Evolutionary conservation across 2,113 vertebrate species (phyloP).

Genomic region (Ploceus nigricollis): DNA sequence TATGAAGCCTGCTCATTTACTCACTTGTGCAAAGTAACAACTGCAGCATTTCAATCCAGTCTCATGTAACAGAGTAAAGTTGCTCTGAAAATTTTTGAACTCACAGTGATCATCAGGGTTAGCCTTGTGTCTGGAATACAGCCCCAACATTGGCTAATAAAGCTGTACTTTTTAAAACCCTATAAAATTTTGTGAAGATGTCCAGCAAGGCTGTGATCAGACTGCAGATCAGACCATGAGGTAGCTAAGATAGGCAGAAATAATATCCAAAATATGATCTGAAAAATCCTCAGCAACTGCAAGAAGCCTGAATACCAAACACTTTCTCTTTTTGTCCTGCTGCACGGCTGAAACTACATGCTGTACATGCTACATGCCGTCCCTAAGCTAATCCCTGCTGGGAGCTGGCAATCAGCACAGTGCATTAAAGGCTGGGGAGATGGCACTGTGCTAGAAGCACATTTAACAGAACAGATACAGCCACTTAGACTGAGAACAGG

Average conservation of each 20-base stretch:
- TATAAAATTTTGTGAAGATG: not conserved
- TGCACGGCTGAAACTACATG: accelerated
- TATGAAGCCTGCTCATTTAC: not conserved
- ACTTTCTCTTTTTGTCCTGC: not conserved
- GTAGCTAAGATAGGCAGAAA: not conserved
- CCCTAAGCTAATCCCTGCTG: not conserved
- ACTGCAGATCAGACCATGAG: not conserved
- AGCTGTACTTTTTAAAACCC: not conserved
- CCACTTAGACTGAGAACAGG: not conserved
- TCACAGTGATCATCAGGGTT: not conserved
- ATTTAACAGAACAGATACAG: not conserved
- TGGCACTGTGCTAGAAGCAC: not conserved
- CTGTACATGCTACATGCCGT: not conserved
- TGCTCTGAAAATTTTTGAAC: not conserved
- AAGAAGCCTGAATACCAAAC: not conserved
- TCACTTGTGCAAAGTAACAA: not conserved
- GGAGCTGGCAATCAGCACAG: not conserved
- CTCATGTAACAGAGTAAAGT: not conserved
- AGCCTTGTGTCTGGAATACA: not conserved
- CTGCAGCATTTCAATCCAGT: not conserved
- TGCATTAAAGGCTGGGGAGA: not conserved
- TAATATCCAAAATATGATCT: not conserved
- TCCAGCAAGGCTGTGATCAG: not conserved
- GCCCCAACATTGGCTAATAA: not conserved
- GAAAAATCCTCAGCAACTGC: not conserved